phyloP scores from a whole-genome alignment of 2,888 invertebrate species.

The Trichacis sp. region DNA sequence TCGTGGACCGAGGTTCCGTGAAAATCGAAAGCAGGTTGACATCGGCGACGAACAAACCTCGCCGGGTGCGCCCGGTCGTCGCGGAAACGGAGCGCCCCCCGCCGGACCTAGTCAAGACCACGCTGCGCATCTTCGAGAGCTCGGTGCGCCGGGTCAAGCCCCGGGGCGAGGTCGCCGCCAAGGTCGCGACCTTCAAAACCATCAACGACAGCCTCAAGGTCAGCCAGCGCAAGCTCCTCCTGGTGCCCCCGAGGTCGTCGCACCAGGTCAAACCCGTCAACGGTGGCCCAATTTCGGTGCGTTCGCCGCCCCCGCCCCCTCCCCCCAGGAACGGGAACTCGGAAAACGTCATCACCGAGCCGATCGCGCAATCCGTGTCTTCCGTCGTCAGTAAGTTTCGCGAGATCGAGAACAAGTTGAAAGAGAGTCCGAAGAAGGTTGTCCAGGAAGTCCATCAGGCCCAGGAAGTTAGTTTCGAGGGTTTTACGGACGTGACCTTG shows the following conservation, averaged over 20 bases:
- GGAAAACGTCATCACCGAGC: slow-evolving; percentile 60
- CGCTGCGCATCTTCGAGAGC: slow-evolving; percentile 85
- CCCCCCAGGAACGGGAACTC: slow-evolving; percentile 49
- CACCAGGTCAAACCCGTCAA: slow-evolving; percentile 63
- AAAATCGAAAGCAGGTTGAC: slow-evolving; percentile 62
- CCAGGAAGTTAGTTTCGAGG: background rate
- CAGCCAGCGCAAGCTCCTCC: slow-evolving; percentile 64
- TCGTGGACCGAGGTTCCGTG: slow-evolving; percentile 63
- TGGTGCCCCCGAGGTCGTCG: slow-evolving; percentile 58
- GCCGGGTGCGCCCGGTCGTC: slow-evolving; percentile 75
- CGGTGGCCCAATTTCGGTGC: slow-evolving; percentile 55
- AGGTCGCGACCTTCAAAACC: slow-evolving; percentile 75
- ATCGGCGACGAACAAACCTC: slow-evolving; percentile 71
- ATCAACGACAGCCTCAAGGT: slow-evolving; percentile 74
- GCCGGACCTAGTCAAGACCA: slow-evolving; percentile 88
- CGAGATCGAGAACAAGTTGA: slow-evolving; percentile 56
- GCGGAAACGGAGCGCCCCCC: slow-evolving; percentile 87
- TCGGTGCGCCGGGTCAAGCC: slow-evolving; percentile 67
- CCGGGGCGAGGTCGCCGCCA: slow-evolving; percentile 74
- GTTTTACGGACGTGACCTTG: background rate
- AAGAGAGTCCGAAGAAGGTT: slow-evolving; percentile 53
- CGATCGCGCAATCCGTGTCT: slow-evolving; percentile 63
- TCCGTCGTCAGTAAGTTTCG: slow-evolving; percentile 67
- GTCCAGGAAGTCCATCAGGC: slow-evolving; percentile 17
- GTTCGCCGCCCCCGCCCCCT: slow-evolving; percentile 64